A percentile compares a stretch with the other conserved stretches of the same genome.
Evolutionary conservation across 64 coral and sea anemone species (phyloP).

Genomic region (Montipora sp.): DNA sequence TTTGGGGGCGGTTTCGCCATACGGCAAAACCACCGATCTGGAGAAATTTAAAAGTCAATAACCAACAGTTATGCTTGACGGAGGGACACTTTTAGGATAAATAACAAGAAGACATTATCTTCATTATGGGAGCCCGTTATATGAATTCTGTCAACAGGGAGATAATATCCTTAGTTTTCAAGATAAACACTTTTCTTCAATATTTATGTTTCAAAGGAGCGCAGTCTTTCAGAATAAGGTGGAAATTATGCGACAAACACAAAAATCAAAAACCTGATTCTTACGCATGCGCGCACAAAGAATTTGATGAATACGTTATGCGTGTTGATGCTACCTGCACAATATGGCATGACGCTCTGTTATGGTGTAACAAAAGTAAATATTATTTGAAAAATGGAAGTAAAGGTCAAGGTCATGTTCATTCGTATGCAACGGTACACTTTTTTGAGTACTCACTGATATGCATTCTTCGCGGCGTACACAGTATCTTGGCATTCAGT

Average conservation of each 20-base stretch:
- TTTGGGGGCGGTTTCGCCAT: constrained; percentile 58
- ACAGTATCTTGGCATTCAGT: too few relatives aligned
- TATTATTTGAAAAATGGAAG: neutral
- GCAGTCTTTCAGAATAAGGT: neutral
- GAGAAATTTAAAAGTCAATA: constrained; percentile 98
- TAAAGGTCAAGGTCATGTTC: neutral
- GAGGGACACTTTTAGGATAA: rapidly evolving
- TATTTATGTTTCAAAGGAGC: too few relatives aligned
- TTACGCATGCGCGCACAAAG: neutral
- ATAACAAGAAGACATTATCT: neutral
- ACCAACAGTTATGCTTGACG: neutral
- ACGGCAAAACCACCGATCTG: constrained; percentile 68
- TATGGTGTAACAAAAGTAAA: neutral
- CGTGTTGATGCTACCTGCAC: too few relatives aligned
- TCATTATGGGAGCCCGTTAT: neutral
- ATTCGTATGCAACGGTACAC: neutral
- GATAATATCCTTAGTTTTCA: neutral
- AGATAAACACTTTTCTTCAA: neutral
- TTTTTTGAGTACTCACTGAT: too few relatives aligned
- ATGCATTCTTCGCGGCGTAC: too few relatives aligned
- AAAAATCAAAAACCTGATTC: neutral
- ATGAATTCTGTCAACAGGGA: neutral
- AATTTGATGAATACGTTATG: too few relatives aligned
- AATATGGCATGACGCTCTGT: too few relatives aligned
- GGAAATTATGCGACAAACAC: neutral